A percentile compares a stretch with the other conserved stretches of the same genome.
Evolutionary conservation across 2,888 invertebrate species (phyloP).

Genomic region (Lasioglossum leucozonium): DNA sequence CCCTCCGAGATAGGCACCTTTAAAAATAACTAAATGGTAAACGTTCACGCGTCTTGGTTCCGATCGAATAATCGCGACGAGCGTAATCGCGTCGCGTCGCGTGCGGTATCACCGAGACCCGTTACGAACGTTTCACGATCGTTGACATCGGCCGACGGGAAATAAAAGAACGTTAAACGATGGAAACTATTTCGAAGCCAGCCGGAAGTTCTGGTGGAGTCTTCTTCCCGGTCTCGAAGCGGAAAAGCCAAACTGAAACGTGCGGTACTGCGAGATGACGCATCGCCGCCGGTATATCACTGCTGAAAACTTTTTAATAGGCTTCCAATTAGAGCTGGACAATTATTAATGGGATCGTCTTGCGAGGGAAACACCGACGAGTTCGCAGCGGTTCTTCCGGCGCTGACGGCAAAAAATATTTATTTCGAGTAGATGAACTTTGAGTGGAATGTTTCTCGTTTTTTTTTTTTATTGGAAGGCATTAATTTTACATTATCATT

Average conservation of each 20-base stretch:
- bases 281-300: not conserved
- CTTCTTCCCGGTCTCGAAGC: not conserved
- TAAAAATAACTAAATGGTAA: too few relatives aligned
- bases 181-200: conserved; percentile 9
- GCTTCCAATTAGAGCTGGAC: not conserved
- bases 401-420: not conserved
- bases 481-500: too few relatives aligned
- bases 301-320: not conserved
- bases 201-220: not conserved
- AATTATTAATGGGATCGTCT: not conserved
- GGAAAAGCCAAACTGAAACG: not conserved
- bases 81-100: conserved; percentile 58
- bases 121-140: conserved; percentile 32
- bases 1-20: too few relatives aligned
- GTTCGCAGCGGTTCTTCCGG: not conserved
- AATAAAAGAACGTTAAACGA: conserved; percentile 1
- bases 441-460: too few relatives aligned
- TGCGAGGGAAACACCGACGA: not conserved
- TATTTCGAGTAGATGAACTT: not conserved
- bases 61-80: conserved; percentile 20
- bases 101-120: conserved; percentile 39
- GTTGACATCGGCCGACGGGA: not conserved
- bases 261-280: not conserved
- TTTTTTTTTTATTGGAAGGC: too few relatives aligned
- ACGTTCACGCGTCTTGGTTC: not conserved